Evolutionary conservation across 2,113 vertebrate species (phyloP).

Genomic region (Onychorhynchus coronatus): DNA sequence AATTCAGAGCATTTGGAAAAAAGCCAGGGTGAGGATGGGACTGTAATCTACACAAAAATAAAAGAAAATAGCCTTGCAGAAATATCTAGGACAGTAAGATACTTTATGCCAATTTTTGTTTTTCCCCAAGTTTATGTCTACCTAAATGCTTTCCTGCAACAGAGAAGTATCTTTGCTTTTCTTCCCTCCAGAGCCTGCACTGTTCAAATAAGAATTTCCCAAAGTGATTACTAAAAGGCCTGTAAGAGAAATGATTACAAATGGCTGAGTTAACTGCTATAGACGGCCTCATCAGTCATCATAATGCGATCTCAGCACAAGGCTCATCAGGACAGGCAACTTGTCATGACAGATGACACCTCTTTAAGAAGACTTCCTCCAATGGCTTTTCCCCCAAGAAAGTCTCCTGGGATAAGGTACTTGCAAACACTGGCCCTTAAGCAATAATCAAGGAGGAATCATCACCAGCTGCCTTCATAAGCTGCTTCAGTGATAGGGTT

Average conservation of each 20-base stretch:
- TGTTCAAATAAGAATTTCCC: conserved; percentile 53
- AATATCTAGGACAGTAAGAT: background rate
- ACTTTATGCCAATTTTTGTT: background rate
- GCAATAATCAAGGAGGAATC: conserved; percentile 45
- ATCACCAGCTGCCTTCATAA: background rate
- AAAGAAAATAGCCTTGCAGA: background rate
- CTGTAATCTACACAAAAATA: background rate
- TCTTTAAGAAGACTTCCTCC: conserved; percentile 19
- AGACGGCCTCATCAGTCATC: conserved; percentile 66
- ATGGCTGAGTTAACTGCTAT: conserved; percentile 62
- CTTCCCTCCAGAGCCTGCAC: background rate
- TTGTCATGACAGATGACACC: conserved; percentile 62
- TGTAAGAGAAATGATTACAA: conserved; percentile 71
- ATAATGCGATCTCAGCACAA: conserved; percentile 37
- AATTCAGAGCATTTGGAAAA: background rate
- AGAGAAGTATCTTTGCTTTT: conserved; percentile 1
- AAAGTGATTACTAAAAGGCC: conserved; percentile 50
- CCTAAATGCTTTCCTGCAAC: conserved; percentile 17
- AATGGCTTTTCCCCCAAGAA: background rate
- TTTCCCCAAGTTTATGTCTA: background rate
- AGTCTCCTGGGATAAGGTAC: background rate
- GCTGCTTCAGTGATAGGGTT: background rate
- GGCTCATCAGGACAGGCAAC: conserved; percentile 55
- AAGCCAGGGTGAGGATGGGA: background rate
- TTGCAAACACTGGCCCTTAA: conserved; percentile 1